Evolutionary conservation across 2,113 vertebrate genomes (phyloP).

Genomic region (Psittacula cyanocephala): DNA sequence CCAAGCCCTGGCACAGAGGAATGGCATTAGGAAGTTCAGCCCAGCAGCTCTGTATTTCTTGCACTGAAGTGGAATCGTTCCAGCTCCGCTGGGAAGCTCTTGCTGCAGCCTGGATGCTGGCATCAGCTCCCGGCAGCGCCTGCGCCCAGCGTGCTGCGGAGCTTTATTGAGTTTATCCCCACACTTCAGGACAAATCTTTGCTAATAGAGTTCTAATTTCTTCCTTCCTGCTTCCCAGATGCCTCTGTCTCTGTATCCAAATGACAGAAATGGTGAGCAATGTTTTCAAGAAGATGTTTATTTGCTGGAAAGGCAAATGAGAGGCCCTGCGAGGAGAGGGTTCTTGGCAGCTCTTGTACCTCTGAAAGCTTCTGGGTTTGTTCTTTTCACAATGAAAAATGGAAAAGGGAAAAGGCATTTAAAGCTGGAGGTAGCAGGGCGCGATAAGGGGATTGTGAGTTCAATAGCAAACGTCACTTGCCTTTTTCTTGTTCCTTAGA

Average conservation of each 20-base stretch:
- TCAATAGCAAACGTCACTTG: background rate
- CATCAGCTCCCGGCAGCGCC: background rate
- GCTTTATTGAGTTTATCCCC: background rate
- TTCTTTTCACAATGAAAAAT: background rate
- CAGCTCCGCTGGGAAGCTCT: background rate
- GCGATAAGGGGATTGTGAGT: background rate
- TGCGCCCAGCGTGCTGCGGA: accelerated
- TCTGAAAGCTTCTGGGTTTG: background rate
- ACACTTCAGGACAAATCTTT: slow-evolving; percentile 21
- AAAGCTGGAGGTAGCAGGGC: background rate
- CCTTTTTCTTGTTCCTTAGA: background rate
- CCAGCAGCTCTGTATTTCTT: background rate
- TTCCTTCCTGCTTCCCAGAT: slow-evolving; percentile 54
- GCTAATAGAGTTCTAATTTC: slow-evolving; percentile 41
- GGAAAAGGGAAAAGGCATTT: background rate
- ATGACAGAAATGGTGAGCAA: slow-evolving; percentile 1
- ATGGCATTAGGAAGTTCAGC: background rate
- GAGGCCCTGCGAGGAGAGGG: background rate
- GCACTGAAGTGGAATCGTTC: background rate
- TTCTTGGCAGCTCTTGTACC: background rate
- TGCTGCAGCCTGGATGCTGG: background rate
- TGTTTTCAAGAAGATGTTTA: background rate
- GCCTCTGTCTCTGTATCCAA: background rate
- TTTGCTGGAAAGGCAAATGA: slow-evolving; percentile 10
- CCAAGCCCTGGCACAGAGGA: background rate